Evolutionary conservation across 2,113 vertebrate genomes (phyloP).

Genomic region (Mesitornis unicolor): DNA sequence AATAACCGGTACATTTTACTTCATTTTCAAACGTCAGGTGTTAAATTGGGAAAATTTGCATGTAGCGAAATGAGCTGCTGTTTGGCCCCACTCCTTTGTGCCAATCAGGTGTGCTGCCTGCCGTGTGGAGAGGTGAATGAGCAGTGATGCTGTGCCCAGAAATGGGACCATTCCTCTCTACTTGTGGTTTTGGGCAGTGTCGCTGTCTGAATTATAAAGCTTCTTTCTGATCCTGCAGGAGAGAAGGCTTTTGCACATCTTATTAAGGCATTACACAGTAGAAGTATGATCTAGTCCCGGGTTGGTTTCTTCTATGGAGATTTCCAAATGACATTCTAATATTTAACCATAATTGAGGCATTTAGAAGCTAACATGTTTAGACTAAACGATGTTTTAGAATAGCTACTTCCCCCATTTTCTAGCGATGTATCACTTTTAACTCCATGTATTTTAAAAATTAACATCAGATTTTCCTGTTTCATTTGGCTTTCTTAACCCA

Average conservation of each 20-base stretch:
- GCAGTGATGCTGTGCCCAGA: not conserved
- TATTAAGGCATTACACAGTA: not conserved
- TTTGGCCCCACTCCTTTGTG: not conserved
- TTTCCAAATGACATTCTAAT: not conserved
- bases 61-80: not conserved
- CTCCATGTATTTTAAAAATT: not conserved
- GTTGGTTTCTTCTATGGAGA: not conserved
- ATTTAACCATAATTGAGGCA: not conserved
- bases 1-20: not conserved
- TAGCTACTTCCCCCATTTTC: not conserved
- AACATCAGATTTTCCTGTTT: not conserved
- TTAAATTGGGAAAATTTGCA: not conserved
- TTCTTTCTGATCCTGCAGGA: not conserved
- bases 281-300: not conserved
- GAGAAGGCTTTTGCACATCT: not conserved
- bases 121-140: not conserved
- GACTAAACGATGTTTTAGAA: not conserved
- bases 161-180: not conserved
- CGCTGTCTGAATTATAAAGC: not conserved
- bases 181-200: not conserved
- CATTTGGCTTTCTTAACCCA: not conserved
- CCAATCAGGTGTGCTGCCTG: not conserved
- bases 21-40: not conserved
- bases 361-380: not conserved
- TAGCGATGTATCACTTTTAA: not conserved